Percentiles rank a stretch among this genome's conserved stretches.
Evolutionary conservation across 2,797 vertebrate genomes (phyloP).

Genomic region (Margarornis squamiger): DNA sequence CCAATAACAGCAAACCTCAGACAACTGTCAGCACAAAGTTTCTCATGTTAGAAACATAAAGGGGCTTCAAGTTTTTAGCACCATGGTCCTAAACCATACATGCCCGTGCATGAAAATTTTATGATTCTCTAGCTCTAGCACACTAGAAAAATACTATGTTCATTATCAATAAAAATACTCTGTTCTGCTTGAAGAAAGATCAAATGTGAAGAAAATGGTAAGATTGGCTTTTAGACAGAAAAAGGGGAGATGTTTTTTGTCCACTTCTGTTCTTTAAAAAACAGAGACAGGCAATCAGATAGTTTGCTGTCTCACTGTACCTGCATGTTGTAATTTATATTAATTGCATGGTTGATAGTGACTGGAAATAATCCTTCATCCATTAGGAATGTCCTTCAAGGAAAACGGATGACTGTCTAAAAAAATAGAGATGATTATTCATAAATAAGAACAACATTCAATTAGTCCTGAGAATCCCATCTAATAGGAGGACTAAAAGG

Average conservation of each 20-base stretch:
- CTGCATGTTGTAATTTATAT: constrained; percentile 80
- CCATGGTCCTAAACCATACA: background rate
- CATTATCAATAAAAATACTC: background rate
- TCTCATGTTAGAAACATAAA: background rate
- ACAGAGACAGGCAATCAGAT: background rate
- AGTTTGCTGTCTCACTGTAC: constrained; percentile 50
- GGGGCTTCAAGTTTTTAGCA: background rate
- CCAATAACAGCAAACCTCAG: background rate
- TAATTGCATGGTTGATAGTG: constrained; percentile 66
- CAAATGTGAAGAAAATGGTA: background rate
- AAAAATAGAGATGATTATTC: background rate
- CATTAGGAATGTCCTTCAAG: constrained; percentile 80
- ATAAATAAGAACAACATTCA: background rate
- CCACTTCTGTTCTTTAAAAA: background rate
- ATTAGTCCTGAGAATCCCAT: background rate
- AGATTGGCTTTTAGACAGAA: background rate
- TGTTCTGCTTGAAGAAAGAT: background rate
- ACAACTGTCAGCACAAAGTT: background rate
- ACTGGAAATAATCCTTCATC: constrained; percentile 75
- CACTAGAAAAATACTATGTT: background rate
- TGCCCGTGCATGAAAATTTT: fast-evolving
- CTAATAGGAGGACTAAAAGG: background rate
- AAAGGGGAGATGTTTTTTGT: background rate
- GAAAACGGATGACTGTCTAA: constrained; percentile 74
- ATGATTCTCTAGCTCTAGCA: background rate